Base-by-base conservation (phyloP, 1,140 invertebrate genomes). In the Drosophila funebris region DNA sequence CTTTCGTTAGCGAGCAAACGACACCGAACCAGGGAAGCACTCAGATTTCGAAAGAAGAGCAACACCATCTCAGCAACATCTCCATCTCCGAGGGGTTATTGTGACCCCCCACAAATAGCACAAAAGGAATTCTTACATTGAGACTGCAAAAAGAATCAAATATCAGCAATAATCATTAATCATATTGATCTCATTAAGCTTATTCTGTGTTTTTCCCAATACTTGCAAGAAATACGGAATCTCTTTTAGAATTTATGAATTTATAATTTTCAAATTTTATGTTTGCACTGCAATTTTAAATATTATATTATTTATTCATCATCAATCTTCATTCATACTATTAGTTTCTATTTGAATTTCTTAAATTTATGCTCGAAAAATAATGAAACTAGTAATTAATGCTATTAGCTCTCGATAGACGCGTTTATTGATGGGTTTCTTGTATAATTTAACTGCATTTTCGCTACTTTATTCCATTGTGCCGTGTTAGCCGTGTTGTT, bases 1-100 rank as follows among this genome's bases (percentile, higher is more conserved):
- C 48, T 85, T 85, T 85, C 78, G 82, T 85, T 85, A 87, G 82
- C 81, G 74, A 76, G 71, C 60, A 57, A 68, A 81, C 73, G 73
- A 72, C 44, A 73, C 70, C 16, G 24, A 20, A n/a, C 31, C 31
- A 33, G 11, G 11, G 6, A 48, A 31, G 64, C 71, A 71, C 83
- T 85, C 82, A 27, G 63, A 82, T 85, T 85, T 85, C 83, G 60
- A 71, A 62, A 58, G 77, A 81, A 77, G 53, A 44, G 43, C 36
- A 58, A 43, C 50, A 71, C n/a, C 63, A 11, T 11, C 43, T 11
- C 43, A 43, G 16, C 18, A 20, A 8, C 41, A 24, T n/a, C 13
- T 20, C 43, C 43, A 24, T 24, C 43, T 13, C 11, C 33, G 13
- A 58, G 63, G 57, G 56, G 31, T 76, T 63, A 67, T 36, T 76